Evolutionary conservation across 2,113 vertebrate species (phyloP), one percentile per base, ranked within the genome.

Genomic region (Notarius quadriscutis): DNA sequence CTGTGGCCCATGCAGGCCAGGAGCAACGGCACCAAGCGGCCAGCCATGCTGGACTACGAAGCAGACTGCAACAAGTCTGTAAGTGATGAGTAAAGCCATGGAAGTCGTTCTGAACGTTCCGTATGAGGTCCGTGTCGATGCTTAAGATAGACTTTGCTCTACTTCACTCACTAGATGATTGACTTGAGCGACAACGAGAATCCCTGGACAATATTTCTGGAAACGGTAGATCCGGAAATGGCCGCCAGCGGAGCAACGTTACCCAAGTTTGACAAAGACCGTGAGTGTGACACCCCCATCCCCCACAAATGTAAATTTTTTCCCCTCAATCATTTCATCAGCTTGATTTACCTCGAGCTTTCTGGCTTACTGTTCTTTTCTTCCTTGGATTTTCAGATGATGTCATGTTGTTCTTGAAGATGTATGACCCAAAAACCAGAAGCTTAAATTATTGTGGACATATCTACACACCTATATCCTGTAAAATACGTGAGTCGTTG

Each of bases 371-470:
- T 60, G 7, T 34, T 34, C 0, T n/a, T 30, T 62, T 27, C 62
- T 83, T 30, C 50, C 15, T 50, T 10, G 82, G 0, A 55, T 69
- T 90, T 93, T 30, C 89, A 99, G 98, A 99, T 93, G 98, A 99
- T 91, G 98, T 99, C 89, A 99, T 99, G 98, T 95, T 99, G 91
- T 99, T 99, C 94, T 93, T 99, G 95, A 99, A 99, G 95, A 99
- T 99, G 98, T 99, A 99, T 87, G 98, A 99, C 93, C 97, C 98
- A 78, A 99, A 99, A 96, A 98, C 97, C 92, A 96, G 97, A 96
- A 99, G 98, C 95, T 96, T 99, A 97, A 99, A 99, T 97, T 99
- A 99, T 96, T 99, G 98, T 96, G 98, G 98, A 96, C 98, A 99
- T 95, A 99, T 99, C 97, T 99, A 99, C 93, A 99, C 98, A 77